Evolutionary conservation across 2,113 vertebrate species (phyloP).

Genomic region (Pterocles orientalis): DNA sequence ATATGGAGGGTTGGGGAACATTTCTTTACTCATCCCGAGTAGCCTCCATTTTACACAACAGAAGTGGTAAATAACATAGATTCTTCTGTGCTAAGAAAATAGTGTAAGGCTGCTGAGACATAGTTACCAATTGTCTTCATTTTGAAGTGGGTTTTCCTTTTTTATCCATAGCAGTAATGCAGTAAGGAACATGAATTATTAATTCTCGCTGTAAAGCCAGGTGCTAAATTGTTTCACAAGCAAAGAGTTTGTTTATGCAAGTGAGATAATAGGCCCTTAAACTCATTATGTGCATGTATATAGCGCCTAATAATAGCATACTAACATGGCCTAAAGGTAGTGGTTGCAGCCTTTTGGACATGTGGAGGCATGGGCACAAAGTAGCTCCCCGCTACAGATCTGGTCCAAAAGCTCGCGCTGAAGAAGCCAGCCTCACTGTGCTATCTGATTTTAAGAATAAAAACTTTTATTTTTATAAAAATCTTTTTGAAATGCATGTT

Average conservation of each 20-base stretch:
- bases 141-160: conserved; percentile 22
- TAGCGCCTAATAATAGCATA: not conserved
- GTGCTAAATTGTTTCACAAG: not conserved
- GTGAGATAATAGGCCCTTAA: not conserved
- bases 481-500: not conserved
- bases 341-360: not conserved
- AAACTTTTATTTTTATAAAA: not conserved
- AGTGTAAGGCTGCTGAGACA: not conserved
- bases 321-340: not conserved
- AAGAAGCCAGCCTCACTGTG: not conserved
- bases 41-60: not conserved
- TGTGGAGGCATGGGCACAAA: not conserved
- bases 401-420: not conserved
- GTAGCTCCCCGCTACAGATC: not conserved
- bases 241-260: not conserved
- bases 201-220: not conserved
- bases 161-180: not conserved
- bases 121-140: not conserved
- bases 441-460: not conserved
- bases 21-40: not conserved
- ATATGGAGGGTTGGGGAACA: not conserved
- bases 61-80: not conserved
- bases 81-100: not conserved
- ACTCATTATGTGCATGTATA: not conserved
- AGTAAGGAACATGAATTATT: conserved; percentile 5